phyloP scores from a whole-genome alignment of 1,140 invertebrate genomes.

The Sycobia sp. region DNA sequence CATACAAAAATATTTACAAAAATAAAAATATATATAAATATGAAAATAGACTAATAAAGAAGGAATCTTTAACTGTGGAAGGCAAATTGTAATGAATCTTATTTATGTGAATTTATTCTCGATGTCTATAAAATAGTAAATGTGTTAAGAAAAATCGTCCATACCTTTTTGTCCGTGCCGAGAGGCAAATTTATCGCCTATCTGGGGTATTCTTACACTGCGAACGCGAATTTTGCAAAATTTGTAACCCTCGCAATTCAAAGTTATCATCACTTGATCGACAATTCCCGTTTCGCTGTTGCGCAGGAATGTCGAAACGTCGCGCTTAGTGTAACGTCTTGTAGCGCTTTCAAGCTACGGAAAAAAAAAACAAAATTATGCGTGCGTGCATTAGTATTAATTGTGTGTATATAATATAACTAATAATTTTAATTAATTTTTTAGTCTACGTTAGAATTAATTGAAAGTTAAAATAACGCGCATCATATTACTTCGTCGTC shows the following conservation, averaged over 20 bases:
- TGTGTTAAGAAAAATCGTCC: not conserved
- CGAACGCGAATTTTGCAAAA: constrained; percentile 47
- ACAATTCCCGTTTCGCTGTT: constrained; percentile 48
- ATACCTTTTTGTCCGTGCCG: constrained; percentile 47
- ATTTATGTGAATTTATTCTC: no score
- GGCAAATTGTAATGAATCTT: not conserved
- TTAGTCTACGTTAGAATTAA: not conserved
- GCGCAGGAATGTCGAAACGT: constrained; percentile 86
- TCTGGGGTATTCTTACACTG: constrained; percentile 45
- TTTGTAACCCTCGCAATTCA: constrained; percentile 45
- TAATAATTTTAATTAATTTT: not conserved
- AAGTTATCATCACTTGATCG: constrained; percentile 47
- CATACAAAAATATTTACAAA: no score
- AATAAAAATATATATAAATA: no score
- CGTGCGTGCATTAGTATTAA: no score
- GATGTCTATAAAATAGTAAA: no score
- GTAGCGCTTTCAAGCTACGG: constrained; percentile 86
- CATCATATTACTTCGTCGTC: constrained; percentile 38
- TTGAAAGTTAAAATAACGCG: no score
- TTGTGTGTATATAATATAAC: no score
- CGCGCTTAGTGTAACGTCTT: constrained; percentile 87
- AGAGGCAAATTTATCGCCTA: constrained; percentile 47
- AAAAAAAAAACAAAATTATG: constrained; percentile 70
- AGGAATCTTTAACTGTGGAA: not conserved
- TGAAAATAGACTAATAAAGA: no score